Evolutionary conservation across 37 sponge, comb jelly and placozoan species (phyloP).

Genomic region (Oopsacas minuta): DNA sequence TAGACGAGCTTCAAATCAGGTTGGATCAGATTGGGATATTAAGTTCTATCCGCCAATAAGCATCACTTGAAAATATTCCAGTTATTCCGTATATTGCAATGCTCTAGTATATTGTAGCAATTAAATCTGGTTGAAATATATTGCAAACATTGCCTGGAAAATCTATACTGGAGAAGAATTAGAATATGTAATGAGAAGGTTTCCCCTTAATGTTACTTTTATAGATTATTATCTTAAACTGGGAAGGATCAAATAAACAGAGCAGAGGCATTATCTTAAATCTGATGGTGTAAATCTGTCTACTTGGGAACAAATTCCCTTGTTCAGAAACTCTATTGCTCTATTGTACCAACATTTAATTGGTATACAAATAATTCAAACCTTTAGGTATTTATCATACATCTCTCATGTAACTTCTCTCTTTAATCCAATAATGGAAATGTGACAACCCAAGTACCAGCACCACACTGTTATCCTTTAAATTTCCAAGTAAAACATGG

Average conservation of each 20-base stretch:
- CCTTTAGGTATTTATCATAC: background rate
- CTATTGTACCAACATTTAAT: slow-evolving; percentile 11
- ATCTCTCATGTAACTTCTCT: background rate
- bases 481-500: background rate
- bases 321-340: background rate
- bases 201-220: background rate
- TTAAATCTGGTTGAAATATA: background rate
- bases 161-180: background rate
- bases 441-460: background rate
- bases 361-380: background rate
- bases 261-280: background rate
- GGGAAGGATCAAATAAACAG: background rate
- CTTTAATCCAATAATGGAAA: background rate
- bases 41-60: background rate
- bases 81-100: background rate
- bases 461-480: slow-evolving; percentile 16
- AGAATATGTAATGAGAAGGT: background rate
- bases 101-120: slow-evolving; percentile 8
- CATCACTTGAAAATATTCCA: background rate
- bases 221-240: background rate
- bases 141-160: slow-evolving; percentile 15
- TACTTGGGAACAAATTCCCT: background rate
- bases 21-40: background rate
- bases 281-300: background rate
- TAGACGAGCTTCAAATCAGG: background rate